These are phyloP conservation scores for Dyspetes luteomarginatus DNA, from an alignment of 2,888 invertebrate species.

Conservation along the genomic window DNA sequence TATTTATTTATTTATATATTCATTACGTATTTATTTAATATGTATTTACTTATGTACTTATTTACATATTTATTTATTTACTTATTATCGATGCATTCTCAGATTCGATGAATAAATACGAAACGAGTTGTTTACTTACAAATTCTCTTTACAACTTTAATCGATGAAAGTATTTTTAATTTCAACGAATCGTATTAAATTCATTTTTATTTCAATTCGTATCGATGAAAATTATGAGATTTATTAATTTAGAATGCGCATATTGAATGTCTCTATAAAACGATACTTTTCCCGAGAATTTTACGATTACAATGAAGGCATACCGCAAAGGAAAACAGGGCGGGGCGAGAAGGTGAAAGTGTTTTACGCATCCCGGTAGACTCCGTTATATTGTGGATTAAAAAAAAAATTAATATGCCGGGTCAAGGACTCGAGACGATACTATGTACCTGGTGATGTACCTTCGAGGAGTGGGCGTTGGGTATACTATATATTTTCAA, in stretches of 20 bases:
- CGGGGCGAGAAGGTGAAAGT: conserved; percentile 74
- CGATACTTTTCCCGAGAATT: conserved; percentile 25
- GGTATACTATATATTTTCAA: conserved; percentile 66
- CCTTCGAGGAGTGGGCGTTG: conserved; percentile 48
- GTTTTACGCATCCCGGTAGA: conserved; percentile 73
- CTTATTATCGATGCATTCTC: no score
- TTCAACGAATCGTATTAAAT: background rate
- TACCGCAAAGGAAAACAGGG: conserved; percentile 65
- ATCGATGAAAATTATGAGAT: background rate
- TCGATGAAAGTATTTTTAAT: background rate
- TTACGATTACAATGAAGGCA: conserved; percentile 1
- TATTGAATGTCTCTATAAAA: conserved; percentile 15
- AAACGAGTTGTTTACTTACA: no score
- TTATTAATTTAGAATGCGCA: background rate
- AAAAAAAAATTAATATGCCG: conserved; percentile 75
- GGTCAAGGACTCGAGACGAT: conserved; percentile 76
- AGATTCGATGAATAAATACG: no score
- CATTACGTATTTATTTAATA: no score
- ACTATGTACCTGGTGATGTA: conserved; percentile 59
- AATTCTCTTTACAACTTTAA: no score
- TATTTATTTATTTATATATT: no score
- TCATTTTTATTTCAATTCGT: background rate
- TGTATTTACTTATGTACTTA: no score
- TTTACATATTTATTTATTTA: no score
- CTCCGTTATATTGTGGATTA: conserved; percentile 76